phyloP scores from a whole-genome alignment of 2,888 invertebrate genomes.

The Rhagonycha fulva region DNA sequence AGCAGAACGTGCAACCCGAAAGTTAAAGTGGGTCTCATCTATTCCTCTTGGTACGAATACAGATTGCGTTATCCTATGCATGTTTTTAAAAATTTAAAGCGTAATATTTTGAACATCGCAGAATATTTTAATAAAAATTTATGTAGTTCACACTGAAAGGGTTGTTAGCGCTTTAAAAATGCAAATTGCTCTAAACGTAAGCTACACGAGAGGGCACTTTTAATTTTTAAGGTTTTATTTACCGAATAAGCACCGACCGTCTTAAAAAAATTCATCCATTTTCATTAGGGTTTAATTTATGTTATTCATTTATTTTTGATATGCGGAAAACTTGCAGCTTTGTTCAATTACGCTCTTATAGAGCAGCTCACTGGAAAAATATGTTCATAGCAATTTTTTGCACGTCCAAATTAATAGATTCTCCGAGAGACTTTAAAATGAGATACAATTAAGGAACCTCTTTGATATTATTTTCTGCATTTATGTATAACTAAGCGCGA shows the following conservation, averaged over 20 bases:
- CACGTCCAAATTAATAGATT: neutral
- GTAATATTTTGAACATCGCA: neutral
- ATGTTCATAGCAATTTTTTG: neutral
- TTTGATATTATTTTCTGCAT: neutral
- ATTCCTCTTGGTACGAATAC: constrained; percentile 27
- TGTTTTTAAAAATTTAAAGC: neutral
- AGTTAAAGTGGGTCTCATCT: constrained; percentile 29
- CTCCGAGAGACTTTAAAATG: neutral
- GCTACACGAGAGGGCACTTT: neutral
- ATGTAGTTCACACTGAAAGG: neutral
- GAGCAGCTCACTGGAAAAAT: neutral
- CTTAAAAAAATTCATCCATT: neutral
- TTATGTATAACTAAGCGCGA: neutral
- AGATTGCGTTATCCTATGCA: constrained; percentile 28
- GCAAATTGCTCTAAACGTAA: constrained; percentile 7
- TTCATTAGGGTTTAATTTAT: neutral
- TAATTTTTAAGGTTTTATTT: constrained; percentile 10
- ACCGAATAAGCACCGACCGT: neutral
- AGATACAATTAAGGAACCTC: neutral
- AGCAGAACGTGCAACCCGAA: constrained; percentile 22
- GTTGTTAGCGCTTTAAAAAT: constrained; percentile 6
- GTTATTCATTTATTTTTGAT: neutral
- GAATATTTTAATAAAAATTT: neutral
- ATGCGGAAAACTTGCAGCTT: neutral
- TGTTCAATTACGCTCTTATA: neutral